A percentile compares a stretch with the other conserved stretches of the same genome.
These are phyloP conservation scores for Grammomys dolichurus DNA, from an alignment of 2,113 vertebrate species.

Conservation along the genomic window DNA sequence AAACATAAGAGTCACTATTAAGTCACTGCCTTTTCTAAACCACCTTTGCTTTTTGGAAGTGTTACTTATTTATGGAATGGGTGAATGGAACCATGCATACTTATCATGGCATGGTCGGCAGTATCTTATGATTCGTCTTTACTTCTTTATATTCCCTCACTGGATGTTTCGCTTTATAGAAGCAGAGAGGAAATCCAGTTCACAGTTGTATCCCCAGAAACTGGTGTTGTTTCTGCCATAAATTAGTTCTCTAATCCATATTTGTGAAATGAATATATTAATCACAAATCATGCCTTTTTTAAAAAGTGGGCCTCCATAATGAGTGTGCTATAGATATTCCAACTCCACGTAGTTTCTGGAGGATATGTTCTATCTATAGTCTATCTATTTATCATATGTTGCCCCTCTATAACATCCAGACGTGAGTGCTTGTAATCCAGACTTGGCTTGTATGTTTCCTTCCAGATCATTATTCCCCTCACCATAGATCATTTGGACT, in stretches of 20 bases:
- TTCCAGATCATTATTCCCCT: fast-evolving
- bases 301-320: not conserved
- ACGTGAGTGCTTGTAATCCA: not conserved
- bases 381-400: not conserved
- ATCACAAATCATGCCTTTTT: not conserved
- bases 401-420: not conserved
- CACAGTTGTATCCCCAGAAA: not conserved
- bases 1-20: slow-evolving; percentile 28
- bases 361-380: not conserved
- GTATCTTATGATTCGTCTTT: not conserved
- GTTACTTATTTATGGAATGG: slow-evolving; percentile 2
- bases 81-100: not conserved
- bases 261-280: slow-evolving; percentile 23
- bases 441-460: not conserved
- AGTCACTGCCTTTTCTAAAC: not conserved
- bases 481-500: not conserved
- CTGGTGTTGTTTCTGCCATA: not conserved
- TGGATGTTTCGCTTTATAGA: slow-evolving; percentile 17
- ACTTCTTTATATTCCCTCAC: not conserved
- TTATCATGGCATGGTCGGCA: not conserved
- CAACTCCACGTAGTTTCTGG: not conserved
- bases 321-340: not conserved
- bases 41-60: not conserved
- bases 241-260: slow-evolving; percentile 22
- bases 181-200: not conserved